Conservation (phyloP, 2,113 vertebrate genomes). For the Thermophis baileyi region DNA sequence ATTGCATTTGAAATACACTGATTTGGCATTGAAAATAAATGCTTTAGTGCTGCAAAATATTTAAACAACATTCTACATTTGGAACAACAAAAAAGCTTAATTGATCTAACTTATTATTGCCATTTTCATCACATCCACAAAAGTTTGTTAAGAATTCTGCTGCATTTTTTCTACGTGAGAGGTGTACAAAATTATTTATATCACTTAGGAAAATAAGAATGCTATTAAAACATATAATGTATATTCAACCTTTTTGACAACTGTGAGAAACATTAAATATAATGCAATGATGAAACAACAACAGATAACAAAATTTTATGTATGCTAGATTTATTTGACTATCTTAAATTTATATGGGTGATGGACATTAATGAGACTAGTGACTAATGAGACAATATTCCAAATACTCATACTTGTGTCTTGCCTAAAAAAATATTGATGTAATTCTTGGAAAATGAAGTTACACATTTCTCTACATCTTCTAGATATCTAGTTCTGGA, state of each 20-base stretch:
- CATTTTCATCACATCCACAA: not conserved
- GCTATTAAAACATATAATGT: not conserved
- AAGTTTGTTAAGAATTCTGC: not conserved
- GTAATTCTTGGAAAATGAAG: not conserved
- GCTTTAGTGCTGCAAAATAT: not conserved
- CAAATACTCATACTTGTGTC: not conserved
- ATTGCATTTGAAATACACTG: slow-evolving; percentile 1
- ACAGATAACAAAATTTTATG: not conserved
- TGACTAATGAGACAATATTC: not conserved
- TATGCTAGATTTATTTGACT: not conserved
- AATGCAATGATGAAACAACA: not conserved
- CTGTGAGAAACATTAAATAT: not conserved
- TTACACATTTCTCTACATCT: not conserved
- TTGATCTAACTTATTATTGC: slow-evolving; percentile 7
- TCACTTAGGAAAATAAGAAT: not conserved
- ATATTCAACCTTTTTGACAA: not conserved
- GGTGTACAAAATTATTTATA: not conserved
- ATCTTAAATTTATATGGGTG: not conserved
- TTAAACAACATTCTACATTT: slow-evolving; percentile 28
- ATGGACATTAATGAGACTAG: not conserved
- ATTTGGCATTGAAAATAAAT: slow-evolving; percentile 4
- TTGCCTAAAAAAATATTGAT: not conserved
- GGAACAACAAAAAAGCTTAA: fast-evolving
- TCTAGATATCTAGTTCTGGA: not conserved
- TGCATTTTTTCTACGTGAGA: not conserved